Percentiles rank a stretch among this genome's conserved stretches.
phyloP scores from a whole-genome alignment of 2,797 vertebrate species.

The Leucoraja ocellata region DNA sequence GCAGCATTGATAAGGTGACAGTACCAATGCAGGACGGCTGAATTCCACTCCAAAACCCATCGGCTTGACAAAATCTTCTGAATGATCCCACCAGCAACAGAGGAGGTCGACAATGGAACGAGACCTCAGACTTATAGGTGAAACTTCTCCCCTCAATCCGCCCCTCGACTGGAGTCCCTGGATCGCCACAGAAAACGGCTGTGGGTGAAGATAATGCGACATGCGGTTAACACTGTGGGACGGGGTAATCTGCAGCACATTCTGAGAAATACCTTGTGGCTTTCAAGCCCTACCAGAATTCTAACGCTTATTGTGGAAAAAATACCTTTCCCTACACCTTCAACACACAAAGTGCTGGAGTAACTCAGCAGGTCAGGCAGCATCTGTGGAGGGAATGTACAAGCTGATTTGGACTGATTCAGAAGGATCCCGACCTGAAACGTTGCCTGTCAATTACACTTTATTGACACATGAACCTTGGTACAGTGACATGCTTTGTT shows the following conservation, averaged over 20 bases:
- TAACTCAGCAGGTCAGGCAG: too few relatives aligned
- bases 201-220: neutral
- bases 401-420: too few relatives aligned
- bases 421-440: too few relatives aligned
- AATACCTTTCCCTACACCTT: neutral
- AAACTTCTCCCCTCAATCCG: constrained; percentile 77
- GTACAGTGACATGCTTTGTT: too few relatives aligned
- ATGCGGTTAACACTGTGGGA: neutral
- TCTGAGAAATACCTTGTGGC: neutral
- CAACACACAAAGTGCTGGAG: too few relatives aligned
- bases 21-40: constrained; percentile 89
- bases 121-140: constrained; percentile 83
- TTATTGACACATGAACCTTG: too few relatives aligned
- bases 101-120: constrained; percentile 76
- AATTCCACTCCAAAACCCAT: constrained; percentile 82
- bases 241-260: neutral
- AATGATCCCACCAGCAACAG: constrained; percentile 82
- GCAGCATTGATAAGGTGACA: neutral
- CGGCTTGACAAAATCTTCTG: constrained; percentile 76
- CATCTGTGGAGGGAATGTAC: too few relatives aligned
- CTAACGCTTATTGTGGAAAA: neutral
- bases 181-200: constrained; percentile 91
- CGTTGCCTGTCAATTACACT: too few relatives aligned
- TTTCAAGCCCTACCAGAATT: neutral
- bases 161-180: constrained; percentile 83